These are phyloP conservation scores for Lasioglossum lativentre DNA, from an alignment of 2,888 invertebrate genomes.

Conservation along the genomic window DNA sequence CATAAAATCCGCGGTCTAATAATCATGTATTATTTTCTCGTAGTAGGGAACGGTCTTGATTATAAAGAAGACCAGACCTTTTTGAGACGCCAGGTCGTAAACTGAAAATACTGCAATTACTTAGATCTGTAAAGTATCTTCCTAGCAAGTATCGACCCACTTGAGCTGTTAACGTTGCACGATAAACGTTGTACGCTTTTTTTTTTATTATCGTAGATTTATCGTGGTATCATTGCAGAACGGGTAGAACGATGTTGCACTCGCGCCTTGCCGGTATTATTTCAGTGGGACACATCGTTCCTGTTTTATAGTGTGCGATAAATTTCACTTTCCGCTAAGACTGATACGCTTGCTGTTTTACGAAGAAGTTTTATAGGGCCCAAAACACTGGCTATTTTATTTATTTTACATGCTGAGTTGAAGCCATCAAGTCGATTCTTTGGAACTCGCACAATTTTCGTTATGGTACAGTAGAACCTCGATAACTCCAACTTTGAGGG, in stretches of 20 bases:
- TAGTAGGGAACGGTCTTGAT: neutral
- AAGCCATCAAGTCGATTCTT: neutral
- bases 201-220: slow-evolving; percentile 20
- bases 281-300: slow-evolving; percentile 3
- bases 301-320: slow-evolving; percentile 22
- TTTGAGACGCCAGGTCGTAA: neutral
- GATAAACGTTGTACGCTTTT: neutral
- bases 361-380: neutral
- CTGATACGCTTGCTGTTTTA: slow-evolving; percentile 1
- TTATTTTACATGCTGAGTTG: neutral
- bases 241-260: slow-evolving; percentile 6
- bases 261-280: neutral
- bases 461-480: no score
- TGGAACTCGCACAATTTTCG: neutral
- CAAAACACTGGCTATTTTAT: neutral
- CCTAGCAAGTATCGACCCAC: neutral
- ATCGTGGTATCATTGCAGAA: slow-evolving; percentile 7
- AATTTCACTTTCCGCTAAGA: slow-evolving; percentile 30
- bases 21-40: neutral
- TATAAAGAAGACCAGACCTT: neutral
- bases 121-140: neutral
- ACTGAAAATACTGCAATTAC: neutral
- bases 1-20: neutral
- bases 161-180: slow-evolving; percentile 1
- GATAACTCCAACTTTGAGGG: no score